These are phyloP conservation scores for Lontra canadensis DNA, from an alignment of 2,113 vertebrate species.

Conservation along the genomic window DNA sequence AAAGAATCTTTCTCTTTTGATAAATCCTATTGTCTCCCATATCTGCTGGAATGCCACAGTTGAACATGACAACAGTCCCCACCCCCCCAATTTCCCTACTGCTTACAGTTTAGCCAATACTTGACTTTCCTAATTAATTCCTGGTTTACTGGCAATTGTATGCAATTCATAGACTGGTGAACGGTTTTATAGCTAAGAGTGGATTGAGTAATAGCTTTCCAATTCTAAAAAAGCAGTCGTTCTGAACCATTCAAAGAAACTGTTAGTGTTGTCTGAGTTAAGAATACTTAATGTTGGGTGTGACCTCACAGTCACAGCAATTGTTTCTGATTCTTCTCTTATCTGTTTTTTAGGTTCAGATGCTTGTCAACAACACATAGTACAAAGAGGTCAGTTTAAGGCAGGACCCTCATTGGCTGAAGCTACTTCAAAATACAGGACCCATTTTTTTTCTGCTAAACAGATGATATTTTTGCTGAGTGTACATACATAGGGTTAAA, in stretches of 20 bases:
- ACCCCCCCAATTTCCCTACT: fast-evolving
- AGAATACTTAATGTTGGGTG: background rate
- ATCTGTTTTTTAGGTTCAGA: background rate
- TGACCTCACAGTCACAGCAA: background rate
- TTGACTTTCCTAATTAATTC: background rate
- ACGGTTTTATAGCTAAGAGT: background rate
- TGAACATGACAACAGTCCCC: background rate
- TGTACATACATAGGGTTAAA: background rate
- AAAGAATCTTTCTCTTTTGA: background rate
- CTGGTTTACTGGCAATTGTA: background rate
- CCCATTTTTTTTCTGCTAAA: background rate
- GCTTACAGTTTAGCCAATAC: background rate
- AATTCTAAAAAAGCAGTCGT: background rate
- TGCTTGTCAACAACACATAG: background rate
- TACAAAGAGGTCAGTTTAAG: background rate
- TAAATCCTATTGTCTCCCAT: background rate
- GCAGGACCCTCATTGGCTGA: background rate
- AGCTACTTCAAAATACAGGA: background rate
- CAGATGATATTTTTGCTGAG: background rate
- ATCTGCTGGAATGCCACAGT: background rate
- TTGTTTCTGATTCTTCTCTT: background rate
- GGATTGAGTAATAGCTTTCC: background rate
- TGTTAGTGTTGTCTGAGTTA: background rate
- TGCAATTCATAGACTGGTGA: background rate
- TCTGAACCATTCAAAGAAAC: background rate